phyloP scores from a whole-genome alignment of 2,888 invertebrate species.

The Thelaira solivaga region DNA sequence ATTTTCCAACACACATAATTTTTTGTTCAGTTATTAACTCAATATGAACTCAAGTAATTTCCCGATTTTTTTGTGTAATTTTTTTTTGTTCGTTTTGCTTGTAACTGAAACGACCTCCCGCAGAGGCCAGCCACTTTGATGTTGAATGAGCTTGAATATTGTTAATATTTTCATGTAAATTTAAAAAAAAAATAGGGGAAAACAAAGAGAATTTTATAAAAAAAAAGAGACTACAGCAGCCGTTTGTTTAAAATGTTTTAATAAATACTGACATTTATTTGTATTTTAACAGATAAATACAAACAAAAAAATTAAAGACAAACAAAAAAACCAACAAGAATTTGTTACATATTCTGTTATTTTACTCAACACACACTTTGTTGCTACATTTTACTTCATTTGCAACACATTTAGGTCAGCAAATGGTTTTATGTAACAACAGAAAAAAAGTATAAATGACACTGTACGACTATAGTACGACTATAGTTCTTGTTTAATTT shows the following conservation, averaged over 20 bases:
- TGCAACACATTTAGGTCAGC: conserved; percentile 10
- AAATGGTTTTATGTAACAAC: conserved; percentile 12
- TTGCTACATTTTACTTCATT: conserved; percentile 19
- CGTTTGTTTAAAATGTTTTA: conserved; percentile 50
- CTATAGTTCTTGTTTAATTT: conserved; percentile 5
- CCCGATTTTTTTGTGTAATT: too few species aligned
- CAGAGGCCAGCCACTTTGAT: conserved; percentile 15
- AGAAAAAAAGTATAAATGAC: neutral
- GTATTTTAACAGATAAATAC: conserved; percentile 29
- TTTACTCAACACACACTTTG: neutral
- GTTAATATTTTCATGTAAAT: conserved; percentile 20
- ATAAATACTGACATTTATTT: conserved; percentile 58
- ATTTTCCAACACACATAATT: neutral
- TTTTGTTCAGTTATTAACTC: conserved; percentile 28
- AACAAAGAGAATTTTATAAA: conserved; percentile 5
- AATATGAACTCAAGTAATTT: neutral
- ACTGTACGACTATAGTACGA: neutral
- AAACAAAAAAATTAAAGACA: neutral
- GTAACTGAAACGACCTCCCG: conserved; percentile 30
- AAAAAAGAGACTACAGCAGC: conserved; percentile 1
- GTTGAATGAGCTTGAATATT: neutral
- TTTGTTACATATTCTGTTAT: neutral
- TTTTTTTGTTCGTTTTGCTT: neutral
- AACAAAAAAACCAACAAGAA: neutral
- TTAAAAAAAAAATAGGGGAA: neutral